Percentiles rank a stretch among this genome's conserved stretches.
Evolutionary conservation across 2,888 invertebrate genomes (phyloP).

Genomic region (Tenthredo scrophulariae): DNA sequence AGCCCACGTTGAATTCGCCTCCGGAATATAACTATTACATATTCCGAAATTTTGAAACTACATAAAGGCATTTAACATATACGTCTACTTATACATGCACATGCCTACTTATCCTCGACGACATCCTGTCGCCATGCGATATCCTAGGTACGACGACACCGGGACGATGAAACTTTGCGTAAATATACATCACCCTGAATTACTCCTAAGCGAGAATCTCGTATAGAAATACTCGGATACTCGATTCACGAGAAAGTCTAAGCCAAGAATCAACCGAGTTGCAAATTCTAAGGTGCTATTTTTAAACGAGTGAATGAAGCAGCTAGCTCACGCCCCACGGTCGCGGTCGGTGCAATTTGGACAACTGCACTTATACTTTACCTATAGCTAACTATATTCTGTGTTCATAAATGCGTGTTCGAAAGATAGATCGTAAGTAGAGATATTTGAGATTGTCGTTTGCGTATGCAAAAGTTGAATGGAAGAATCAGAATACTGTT

Average conservation of each 20-base stretch:
- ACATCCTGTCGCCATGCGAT: neutral
- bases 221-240: slow-evolving; percentile 8
- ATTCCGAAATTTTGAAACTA: no score
- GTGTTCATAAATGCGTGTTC: neutral
- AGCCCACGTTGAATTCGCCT: no score
- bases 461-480: neutral
- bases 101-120: neutral
- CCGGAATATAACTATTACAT: no score
- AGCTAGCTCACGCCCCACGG: slow-evolving; percentile 16
- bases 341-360: neutral
- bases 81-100: no score
- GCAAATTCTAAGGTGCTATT: slow-evolving; percentile 39
- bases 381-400: neutral
- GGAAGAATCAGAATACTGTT: neutral
- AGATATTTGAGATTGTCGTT: neutral
- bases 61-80: no score
- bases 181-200: neutral
- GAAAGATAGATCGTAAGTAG: neutral
- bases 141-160: neutral
- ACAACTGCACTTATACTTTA: neutral
- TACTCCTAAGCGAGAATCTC: neutral
- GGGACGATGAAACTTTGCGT: neutral
- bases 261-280: neutral
- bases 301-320: slow-evolving; percentile 39
- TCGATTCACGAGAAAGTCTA: slow-evolving; percentile 21